A percentile compares a stretch with the other conserved stretches of the same genome.
phyloP scores from a whole-genome alignment of 2,113 vertebrate genomes.

The Trachemys scripta region DNA sequence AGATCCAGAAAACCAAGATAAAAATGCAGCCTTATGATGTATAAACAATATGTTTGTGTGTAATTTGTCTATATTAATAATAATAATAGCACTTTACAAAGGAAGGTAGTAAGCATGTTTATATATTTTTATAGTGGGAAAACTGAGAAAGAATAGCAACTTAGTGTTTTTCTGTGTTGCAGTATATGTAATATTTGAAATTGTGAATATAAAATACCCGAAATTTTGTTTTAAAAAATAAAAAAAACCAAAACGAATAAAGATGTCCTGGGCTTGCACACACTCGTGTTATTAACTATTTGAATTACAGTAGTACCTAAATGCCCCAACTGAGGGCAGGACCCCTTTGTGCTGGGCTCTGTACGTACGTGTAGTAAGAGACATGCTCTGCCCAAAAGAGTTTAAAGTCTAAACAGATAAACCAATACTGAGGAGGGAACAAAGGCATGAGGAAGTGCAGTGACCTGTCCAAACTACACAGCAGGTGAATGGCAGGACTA shows the following conservation, averaged over 20 bases:
- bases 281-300: no score
- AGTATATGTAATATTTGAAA: not conserved
- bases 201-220: not conserved
- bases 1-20: not conserved
- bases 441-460: not conserved
- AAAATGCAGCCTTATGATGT: not conserved
- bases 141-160: not conserved
- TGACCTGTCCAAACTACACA: not conserved
- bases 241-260: no score
- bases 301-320: no score
- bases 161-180: no score
- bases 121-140: not conserved
- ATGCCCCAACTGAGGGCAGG: no score
- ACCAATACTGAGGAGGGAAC: not conserved
- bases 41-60: not conserved
- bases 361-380: no score
- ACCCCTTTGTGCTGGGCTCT: no score
- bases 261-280: no score
- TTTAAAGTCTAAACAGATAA: not conserved
- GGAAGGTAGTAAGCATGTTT: not conserved
- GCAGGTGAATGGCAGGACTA: not conserved
- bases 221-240: no score
- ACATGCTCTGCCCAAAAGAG: not conserved
- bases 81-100: not conserved
- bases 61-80: rapidly evolving